phyloP scores from a whole-genome alignment of 2,888 invertebrate species.

The Hyposoter dolosus region DNA sequence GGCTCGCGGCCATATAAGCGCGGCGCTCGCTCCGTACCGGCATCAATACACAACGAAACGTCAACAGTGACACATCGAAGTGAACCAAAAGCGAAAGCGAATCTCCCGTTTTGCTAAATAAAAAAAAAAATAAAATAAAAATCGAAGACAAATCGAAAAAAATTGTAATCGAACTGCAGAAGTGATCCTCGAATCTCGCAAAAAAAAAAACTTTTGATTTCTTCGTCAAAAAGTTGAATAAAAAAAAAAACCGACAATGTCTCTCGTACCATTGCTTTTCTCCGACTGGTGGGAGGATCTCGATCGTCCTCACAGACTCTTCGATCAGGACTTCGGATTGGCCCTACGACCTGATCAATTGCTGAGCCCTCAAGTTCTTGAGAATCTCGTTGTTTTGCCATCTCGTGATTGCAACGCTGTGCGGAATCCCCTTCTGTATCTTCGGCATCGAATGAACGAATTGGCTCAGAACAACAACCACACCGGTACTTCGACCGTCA shows the following conservation, averaged over 20 bases:
- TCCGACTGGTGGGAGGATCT: constrained; percentile 94
- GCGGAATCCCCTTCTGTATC: constrained; percentile 58
- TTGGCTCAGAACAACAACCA: constrained; percentile 84
- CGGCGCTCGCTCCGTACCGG: constrained; percentile 2
- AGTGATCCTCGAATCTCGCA: neutral
- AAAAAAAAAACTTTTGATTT: neutral
- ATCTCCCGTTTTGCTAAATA: neutral
- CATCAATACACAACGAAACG: constrained; percentile 63
- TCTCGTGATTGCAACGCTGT: constrained; percentile 58
- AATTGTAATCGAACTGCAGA: constrained; percentile 5
- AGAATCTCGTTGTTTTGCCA: constrained; percentile 78
- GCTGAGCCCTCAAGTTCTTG: constrained; percentile 86
- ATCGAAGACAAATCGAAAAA: neutral
- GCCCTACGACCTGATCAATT: constrained; percentile 91
- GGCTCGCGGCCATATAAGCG: constrained; percentile 69
- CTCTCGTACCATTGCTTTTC: constrained; percentile 90
- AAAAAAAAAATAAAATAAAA: neutral
- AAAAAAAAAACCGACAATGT: constrained; percentile 86
- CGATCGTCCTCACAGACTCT: constrained; percentile 89
- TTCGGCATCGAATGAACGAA: constrained; percentile 57
- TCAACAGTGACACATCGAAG: constrained; percentile 51
- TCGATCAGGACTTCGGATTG: constrained; percentile 93
- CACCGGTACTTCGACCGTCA: constrained; percentile 86
- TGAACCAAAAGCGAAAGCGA: constrained; percentile 3
- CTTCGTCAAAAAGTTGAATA: constrained; percentile 1